Evolutionary conservation across 1,140 invertebrate species (phyloP), one percentile per base, ranked within the genome.

Genomic region (Pseudomyrmex flavicornis): DNA sequence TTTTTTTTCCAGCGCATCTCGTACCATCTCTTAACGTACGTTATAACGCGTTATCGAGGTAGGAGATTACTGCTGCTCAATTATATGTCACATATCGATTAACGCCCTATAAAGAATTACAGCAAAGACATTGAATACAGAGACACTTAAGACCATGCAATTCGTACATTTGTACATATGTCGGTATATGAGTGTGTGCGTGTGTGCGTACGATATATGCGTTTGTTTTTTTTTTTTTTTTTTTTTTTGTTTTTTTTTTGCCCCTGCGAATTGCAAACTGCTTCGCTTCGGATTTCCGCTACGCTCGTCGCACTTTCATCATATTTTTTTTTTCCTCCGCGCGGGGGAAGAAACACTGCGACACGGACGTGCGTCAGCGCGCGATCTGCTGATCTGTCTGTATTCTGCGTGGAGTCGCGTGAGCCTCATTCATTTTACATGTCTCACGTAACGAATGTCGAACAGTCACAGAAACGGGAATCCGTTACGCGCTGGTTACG

Each of bases 21-120:
- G 13, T 58, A 44, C 59, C 52, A 35, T 15, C 48, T 63, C 22
- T 83, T 26, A 26, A 26, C 26, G 26, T 26, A 26, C 26, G 26
- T 26, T 26, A 26, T 50, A 83, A 65, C 65, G 58, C 50, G 54
- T 66, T 58, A 83, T 77, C 72, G 73, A 75, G 61, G 50, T 65
- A 83, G 72, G 80, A 83, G 73, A 75, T 65, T 83, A 75, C 72
- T 89, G 84, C 74, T 82, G 65, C 73, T 84, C 50, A 70, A 12
- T 80, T 88, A 83, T 79, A 73, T 82, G 65, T 90, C 50, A 58
- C 26, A 59, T 84, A 80, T 69, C 54, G 66, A 75, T 76, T 83
- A 82, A 79, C 46, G 22, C n/a, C 15, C 65, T 80, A 26, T 26
- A 26, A 80, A 70, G 54, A 35, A 80, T 80, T 80, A 80, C 76